Evolutionary conservation across 2,113 vertebrate species (phyloP), one percentile per base, ranked within the genome.

Genomic region (Brachypteracias leptosomus): DNA sequence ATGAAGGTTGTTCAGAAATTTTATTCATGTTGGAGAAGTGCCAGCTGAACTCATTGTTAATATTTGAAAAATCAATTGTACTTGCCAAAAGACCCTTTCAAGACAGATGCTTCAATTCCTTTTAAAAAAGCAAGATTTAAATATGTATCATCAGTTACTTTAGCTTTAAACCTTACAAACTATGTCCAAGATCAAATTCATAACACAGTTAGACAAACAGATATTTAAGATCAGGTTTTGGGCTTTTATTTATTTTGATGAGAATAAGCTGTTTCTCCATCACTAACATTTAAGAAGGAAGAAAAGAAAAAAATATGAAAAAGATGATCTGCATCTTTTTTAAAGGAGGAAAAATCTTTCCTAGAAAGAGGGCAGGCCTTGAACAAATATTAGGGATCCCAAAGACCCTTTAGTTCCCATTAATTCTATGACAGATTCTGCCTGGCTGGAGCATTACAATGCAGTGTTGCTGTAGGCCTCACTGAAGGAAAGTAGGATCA

Each of bases 1-100:
- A 7, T 11, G 12, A 93, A 93, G 9, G 55, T 35, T 73, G n/a
- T 61, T 93, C 46, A 80, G 62, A 82, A 87, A 85, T 81, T 90
- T 66, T 85, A 82, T 81, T 84, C 61, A 21, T 22, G 9, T 80
- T 95, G 94, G 84, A 95, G 26, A 85, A 79, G 11, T 62, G 67
- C 86, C 89, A 96, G 36, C 59, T 93, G 62, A 26, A 59, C 16
- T 85, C 13, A 62, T 58, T 89, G 83, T 73, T 95, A 93, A 59
- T 92, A 87, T 59, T 79, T 82, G 54, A 89, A 95, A 95, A 89
- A 88, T 52, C 82, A 85, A 73, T 95, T 84, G n/a, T 54, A 70
- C 40, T 92, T 89, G 73, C 33, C 86, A 85, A 93, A 85, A 87
- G 62, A 85, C 33, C 26, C 20, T 92, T 95, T 90, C 70, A 90